phyloP scores from a whole-genome alignment of 2,113 vertebrate genomes.

The Rafetus swinhoei region DNA sequence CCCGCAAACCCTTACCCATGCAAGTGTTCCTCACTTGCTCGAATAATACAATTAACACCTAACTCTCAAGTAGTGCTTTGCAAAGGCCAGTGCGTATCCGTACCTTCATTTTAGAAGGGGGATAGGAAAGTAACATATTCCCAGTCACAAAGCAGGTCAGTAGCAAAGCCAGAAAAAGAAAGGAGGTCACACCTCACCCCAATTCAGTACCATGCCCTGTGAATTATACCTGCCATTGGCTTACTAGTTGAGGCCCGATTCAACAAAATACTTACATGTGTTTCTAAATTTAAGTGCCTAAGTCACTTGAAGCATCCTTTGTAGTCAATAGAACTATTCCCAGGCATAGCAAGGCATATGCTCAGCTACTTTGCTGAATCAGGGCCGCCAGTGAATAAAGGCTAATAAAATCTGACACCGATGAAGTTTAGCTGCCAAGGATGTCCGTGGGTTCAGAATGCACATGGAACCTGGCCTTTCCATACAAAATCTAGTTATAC shows the following conservation, averaged over 20 bases:
- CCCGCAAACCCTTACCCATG: not conserved
- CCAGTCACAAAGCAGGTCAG: not conserved
- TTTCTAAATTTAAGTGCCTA: not conserved
- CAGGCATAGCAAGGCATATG: not conserved
- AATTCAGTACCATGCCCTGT: not conserved
- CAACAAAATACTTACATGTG: not conserved
- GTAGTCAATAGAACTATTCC: not conserved
- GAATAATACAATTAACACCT: not conserved
- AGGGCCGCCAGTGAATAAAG: not conserved
- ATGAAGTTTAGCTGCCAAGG: not conserved
- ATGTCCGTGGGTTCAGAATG: not conserved
- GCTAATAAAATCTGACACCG: not conserved
- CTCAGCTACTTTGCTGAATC: not conserved
- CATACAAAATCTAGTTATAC: not conserved
- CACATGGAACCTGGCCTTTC: not conserved
- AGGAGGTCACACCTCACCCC: not conserved
- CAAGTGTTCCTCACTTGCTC: not conserved
- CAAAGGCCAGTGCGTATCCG: not conserved
- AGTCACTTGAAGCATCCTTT: not conserved
- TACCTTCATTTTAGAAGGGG: not conserved
- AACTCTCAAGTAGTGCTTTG: not conserved
- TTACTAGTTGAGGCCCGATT: accelerated
- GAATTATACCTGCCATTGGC: not conserved
- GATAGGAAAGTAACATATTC: not conserved
- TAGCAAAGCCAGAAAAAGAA: not conserved